These are phyloP conservation scores for Agonopterix arenella DNA, from an alignment of 2,888 invertebrate genomes.

Conservation along the genomic window DNA sequence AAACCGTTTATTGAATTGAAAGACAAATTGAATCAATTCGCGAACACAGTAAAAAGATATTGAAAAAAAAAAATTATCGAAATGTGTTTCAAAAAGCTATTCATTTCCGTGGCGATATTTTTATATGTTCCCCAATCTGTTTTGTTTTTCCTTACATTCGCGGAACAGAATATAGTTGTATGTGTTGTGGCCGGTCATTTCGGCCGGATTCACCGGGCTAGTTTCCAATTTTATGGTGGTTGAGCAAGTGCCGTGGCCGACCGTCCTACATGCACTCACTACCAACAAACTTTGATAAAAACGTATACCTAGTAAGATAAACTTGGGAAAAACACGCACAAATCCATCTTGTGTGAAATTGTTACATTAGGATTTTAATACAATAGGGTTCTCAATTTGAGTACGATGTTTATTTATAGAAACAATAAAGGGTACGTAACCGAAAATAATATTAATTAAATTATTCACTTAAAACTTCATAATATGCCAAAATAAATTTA, in stretches of 20 bases:
- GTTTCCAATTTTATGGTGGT: slow-evolving; percentile 74
- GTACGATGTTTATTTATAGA: neutral
- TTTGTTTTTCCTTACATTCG: too few relatives aligned
- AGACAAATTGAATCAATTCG: too few relatives aligned
- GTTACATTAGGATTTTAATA: too few relatives aligned
- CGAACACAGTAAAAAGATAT: too few relatives aligned
- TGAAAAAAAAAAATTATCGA: too few relatives aligned
- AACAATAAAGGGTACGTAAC: neutral
- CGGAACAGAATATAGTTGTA: slow-evolving; percentile 27
- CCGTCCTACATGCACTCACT: slow-evolving; percentile 17
- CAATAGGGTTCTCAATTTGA: neutral
- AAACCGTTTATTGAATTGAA: neutral
- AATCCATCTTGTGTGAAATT: too few relatives aligned
- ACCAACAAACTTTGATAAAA: slow-evolving; percentile 6
- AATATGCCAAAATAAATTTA: slow-evolving; percentile 61
- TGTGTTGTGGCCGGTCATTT: slow-evolving; percentile 46
- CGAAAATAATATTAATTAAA: slow-evolving; percentile 43
- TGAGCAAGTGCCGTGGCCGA: slow-evolving; percentile 44
- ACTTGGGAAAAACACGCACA: neutral
- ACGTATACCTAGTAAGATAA: neutral
- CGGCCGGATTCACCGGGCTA: slow-evolving; percentile 41
- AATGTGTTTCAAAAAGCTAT: too few relatives aligned
- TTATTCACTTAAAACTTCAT: slow-evolving; percentile 48
- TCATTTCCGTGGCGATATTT: too few relatives aligned
- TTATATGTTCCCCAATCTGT: too few relatives aligned